phyloP scores from a whole-genome alignment of 2,888 invertebrate genomes.

The Amiota mariae region DNA sequence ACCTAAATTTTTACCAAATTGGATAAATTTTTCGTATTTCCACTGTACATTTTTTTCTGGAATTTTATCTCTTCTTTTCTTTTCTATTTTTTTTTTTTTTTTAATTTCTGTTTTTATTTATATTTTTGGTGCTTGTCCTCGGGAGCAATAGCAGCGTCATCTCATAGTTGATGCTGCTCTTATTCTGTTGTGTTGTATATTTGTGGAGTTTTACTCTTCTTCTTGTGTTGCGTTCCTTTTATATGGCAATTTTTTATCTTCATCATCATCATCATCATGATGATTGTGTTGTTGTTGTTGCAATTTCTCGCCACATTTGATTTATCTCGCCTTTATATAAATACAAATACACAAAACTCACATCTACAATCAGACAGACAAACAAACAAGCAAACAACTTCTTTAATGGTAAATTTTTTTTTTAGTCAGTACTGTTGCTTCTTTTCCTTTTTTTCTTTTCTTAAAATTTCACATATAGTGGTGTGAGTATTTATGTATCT shows the following conservation, averaged over 20 bases:
- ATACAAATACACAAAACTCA: conserved; percentile 39
- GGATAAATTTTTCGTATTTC: conserved; percentile 71
- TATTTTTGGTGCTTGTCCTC: too few relatives aligned
- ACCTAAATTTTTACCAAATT: conserved; percentile 71
- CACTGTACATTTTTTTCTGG: conserved; percentile 43
- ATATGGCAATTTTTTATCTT: conserved; percentile 3
- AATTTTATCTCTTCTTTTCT: conserved; percentile 10
- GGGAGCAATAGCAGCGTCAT: background rate
- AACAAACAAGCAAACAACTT: background rate
- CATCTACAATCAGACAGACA: conserved; percentile 49
- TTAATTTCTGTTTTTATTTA: conserved; percentile 33
- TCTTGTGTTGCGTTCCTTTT: conserved; percentile 11
- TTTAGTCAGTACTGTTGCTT: background rate
- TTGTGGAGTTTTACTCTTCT: background rate
- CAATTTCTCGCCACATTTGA: conserved; percentile 69
- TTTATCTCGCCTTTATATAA: conserved; percentile 65
- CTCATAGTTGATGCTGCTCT: conserved; percentile 32
- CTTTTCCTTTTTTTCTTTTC: conserved; percentile 21
- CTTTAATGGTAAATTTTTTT: background rate
- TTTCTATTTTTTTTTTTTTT: conserved; percentile 28
- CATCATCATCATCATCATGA: background rate
- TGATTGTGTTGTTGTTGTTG: conserved; percentile 56
- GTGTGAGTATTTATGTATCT: background rate
- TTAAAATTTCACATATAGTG: too few relatives aligned
- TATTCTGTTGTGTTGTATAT: background rate